phyloP scores from a whole-genome alignment of 2,797 vertebrate species.

The Myotis vivesi region DNA sequence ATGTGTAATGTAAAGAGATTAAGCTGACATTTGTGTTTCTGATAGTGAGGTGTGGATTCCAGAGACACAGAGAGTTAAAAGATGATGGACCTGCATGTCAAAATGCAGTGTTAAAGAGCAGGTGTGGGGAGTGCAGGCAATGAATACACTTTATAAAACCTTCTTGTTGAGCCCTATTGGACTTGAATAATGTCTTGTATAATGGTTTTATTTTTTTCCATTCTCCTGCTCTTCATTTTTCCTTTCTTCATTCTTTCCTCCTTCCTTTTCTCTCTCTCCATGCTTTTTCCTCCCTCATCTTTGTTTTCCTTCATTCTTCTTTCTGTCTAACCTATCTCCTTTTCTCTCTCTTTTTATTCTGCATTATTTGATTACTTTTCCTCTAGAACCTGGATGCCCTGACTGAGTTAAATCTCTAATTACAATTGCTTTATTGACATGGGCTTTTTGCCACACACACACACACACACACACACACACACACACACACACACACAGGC shows the following conservation, averaged over 20 bases:
- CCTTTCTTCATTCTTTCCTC: too few relatives aligned
- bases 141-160: background rate
- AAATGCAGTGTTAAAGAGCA: background rate
- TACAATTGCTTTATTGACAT: background rate
- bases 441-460: background rate
- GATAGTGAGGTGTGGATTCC: constrained; percentile 60
- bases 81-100: background rate
- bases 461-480: background rate
- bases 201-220: background rate
- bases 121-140: background rate
- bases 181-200: background rate
- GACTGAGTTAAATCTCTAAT: background rate
- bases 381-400: background rate
- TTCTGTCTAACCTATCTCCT: background rate
- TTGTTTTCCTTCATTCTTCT: background rate
- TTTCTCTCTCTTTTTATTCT: background rate
- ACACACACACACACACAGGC: background rate
- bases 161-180: background rate
- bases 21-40: constrained; percentile 55
- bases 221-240: too few relatives aligned
- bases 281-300: background rate
- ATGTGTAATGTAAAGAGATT: constrained; percentile 62
- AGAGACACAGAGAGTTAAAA: constrained; percentile 4
- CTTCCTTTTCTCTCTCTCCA: too few relatives aligned
- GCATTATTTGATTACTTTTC: background rate